Conservation (phyloP, 2,888 invertebrate species). For the Orchesella flavescens region DNA sequence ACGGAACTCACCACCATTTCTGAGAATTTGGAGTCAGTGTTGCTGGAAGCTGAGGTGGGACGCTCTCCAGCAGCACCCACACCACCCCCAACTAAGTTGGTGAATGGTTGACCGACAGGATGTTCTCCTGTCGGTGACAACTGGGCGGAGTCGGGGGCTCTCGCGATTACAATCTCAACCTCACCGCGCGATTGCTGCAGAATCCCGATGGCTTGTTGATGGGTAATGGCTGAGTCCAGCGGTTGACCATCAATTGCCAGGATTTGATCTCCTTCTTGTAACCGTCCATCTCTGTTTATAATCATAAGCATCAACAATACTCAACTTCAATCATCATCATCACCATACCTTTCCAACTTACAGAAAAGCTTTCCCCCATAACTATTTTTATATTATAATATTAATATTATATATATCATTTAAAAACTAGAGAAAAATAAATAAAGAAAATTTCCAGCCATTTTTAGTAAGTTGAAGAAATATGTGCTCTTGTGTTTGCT, state of each 20-base stretch:
- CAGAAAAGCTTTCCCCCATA: slow-evolving; percentile 57
- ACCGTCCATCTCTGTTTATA: slow-evolving; percentile 79
- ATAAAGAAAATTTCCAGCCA: neutral
- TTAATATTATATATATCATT: slow-evolving; percentile 2
- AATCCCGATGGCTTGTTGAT: slow-evolving; percentile 86
- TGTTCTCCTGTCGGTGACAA: slow-evolving; percentile 45
- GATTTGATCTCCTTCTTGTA: slow-evolving; percentile 88
- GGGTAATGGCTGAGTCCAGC: slow-evolving; percentile 85
- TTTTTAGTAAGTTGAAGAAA: neutral
- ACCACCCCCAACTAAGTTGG: slow-evolving; percentile 58
- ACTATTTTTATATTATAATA: neutral
- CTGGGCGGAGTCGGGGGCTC: slow-evolving; percentile 76
- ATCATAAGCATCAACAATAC: neutral
- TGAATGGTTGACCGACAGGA: slow-evolving; percentile 66
- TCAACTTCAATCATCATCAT: slow-evolving; percentile 44
- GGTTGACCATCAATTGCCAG: slow-evolving; percentile 87
- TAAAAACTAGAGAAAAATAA: neutral
- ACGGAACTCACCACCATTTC: slow-evolving; percentile 82
- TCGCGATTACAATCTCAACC: slow-evolving; percentile 77
- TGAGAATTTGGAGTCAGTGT: slow-evolving; percentile 81
- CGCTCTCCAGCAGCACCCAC: slow-evolving; percentile 52
- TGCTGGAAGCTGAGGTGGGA: slow-evolving; percentile 79
- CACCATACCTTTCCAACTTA: neutral
- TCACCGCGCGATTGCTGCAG: slow-evolving; percentile 78
- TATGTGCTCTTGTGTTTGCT: slow-evolving; percentile 63